These are phyloP conservation scores for Nothoprocta perdicaria DNA, from an alignment of 2,113 vertebrate genomes.

Conservation along the genomic window DNA sequence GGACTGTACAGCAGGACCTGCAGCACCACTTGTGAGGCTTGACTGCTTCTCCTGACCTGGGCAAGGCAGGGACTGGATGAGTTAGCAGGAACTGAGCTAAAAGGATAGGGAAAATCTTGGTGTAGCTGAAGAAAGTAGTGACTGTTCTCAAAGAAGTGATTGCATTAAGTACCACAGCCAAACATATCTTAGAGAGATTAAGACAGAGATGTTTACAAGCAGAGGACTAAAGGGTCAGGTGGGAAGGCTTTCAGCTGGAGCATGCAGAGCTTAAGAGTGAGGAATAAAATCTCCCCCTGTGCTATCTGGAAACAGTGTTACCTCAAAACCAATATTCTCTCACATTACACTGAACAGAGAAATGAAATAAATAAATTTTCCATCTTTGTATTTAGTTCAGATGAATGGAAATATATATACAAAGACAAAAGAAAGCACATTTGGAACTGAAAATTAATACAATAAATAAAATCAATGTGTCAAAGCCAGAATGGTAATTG, in stretches of 20 bases:
- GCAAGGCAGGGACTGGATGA: neutral
- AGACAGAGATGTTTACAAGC: neutral
- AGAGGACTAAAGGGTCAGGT: neutral
- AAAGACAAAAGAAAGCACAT: neutral
- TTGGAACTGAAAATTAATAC: neutral
- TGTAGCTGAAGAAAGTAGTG: neutral
- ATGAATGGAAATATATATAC: neutral
- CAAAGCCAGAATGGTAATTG: neutral
- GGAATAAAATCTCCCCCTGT: neutral
- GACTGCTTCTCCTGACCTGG: neutral
- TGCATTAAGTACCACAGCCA: neutral
- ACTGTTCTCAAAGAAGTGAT: neutral
- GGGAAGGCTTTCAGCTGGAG: neutral
- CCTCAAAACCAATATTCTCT: neutral
- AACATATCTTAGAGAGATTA: neutral
- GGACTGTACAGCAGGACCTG: fast-evolving
- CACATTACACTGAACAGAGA: neutral
- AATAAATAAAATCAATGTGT: neutral
- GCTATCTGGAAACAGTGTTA: neutral
- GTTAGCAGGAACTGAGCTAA: neutral
- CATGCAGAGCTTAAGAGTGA: neutral
- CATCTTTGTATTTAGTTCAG: neutral
- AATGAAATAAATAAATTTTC: neutral
- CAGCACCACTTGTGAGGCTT: neutral
- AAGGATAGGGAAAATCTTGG: neutral